Percentiles rank a stretch among this genome's conserved stretches.
Conservation (phyloP, 64 coral and sea anemone species). For the Acropora tenuis region DNA sequence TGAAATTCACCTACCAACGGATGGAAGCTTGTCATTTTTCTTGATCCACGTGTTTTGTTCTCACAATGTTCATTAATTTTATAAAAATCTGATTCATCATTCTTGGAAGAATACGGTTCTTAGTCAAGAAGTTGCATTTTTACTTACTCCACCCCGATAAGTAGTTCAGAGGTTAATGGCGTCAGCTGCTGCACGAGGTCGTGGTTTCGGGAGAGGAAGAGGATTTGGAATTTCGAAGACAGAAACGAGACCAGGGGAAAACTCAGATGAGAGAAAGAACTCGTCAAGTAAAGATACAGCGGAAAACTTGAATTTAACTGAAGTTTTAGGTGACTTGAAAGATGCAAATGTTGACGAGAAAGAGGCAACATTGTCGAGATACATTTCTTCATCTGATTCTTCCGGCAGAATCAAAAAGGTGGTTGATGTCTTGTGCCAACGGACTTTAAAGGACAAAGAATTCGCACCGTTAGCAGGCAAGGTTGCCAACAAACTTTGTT, state of each 20-base stretch:
- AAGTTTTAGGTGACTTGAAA: slow-evolving; percentile 48
- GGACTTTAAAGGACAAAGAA: slow-evolving; percentile 59
- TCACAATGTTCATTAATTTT: no score
- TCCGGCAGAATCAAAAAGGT: slow-evolving; percentile 14
- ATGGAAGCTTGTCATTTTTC: background rate
- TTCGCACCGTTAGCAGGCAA: slow-evolving; percentile 57
- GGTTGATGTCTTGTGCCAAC: slow-evolving; percentile 57
- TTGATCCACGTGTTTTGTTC: no score
- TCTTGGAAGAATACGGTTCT: background rate
- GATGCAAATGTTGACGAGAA: slow-evolving; percentile 34
- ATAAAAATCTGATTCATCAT: background rate
- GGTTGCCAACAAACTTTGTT: slow-evolving; percentile 59
- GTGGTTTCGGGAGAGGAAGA: slow-evolving; percentile 84
- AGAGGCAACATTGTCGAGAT: slow-evolving; percentile 1
- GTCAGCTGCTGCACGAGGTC: slow-evolving; percentile 69
- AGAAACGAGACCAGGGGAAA: slow-evolving; percentile 4
- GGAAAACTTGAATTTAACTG: slow-evolving; percentile 11
- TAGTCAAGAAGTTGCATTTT: background rate
- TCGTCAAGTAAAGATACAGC: background rate
- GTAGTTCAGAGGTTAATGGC: slow-evolving; percentile 50
- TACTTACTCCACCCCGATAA: background rate
- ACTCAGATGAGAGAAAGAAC: slow-evolving; percentile 16
- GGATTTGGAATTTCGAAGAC: slow-evolving; percentile 36
- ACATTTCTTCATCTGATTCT: slow-evolving; percentile 5
- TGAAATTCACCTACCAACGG: background rate